Base-by-base conservation (phyloP, 2,888 invertebrate species). In the Opisthograptis luteolata region DNA sequence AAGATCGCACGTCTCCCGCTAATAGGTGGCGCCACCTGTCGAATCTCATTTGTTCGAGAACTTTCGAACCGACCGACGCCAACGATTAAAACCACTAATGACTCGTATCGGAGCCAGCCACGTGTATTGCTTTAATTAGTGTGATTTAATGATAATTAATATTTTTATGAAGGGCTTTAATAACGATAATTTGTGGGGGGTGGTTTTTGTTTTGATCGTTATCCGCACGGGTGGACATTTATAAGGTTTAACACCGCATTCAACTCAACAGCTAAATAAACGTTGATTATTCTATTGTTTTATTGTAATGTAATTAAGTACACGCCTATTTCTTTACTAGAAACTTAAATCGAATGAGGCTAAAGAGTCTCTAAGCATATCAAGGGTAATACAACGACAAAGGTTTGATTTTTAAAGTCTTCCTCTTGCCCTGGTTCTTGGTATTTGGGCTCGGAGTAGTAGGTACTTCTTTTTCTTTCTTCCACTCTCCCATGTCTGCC, bases 21-120 rank as follows among this genome's bases (percentile, higher is more conserved):
- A 51, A 51, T 51, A 51, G 50, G 50, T 45, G 50, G 44, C 50
- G 27, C 50, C 50, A 50, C 50, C 44, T 51, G 50, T 51, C 50
- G 44, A 37, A 32, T 42, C 30, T 44, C 44, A 41, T 44, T 51
- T 51, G 50, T 45, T 41, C 13, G 40, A 51, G 44, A 51, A 51
- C 50, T 51, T 40, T 39, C 35, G 24, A 41, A 41, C 22, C 17
- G 5, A 14, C 19, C n/a, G n/a, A n/a, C n/a, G n/a, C n/a, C n/a
- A 10, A 13, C 37, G 39, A 43, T 43, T 43, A 36, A 34, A 45
- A 36, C 35, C 50, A 19, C 40, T 45, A 45, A 51, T 45, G 50
- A 51, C 35, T 30, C 32, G 17, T 37, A 37, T 43, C 0, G 12
- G 34, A 22, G 27, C 32, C 32, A 30, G 12, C 34, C 40, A 36